Conservation (phyloP, 2,113 vertebrate species). For the Callopanchax toddi region DNA sequence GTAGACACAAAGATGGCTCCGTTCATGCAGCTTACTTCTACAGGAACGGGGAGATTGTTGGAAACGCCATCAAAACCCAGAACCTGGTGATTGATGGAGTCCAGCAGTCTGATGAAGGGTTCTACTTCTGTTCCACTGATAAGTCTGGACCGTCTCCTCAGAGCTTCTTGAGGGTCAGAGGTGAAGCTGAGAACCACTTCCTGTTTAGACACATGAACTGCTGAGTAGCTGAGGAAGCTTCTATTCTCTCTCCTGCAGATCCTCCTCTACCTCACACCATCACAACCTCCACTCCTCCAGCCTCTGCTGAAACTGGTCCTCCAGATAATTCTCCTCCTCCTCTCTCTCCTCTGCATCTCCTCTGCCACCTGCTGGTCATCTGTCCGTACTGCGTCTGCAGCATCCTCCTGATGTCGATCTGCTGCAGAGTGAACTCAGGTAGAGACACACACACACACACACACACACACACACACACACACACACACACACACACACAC, state of each 20-base stretch:
- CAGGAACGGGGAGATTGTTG: accelerated
- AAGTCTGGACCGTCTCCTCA: background rate
- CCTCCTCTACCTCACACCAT: background rate
- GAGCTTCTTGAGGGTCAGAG: constrained; percentile 21
- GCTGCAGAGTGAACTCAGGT: background rate
- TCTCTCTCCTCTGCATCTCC: background rate
- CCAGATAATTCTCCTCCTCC: background rate
- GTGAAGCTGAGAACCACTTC: background rate
- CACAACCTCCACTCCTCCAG: background rate
- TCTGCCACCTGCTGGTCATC: constrained; percentile 12
- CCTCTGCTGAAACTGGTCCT: background rate
- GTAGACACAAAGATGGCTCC: accelerated
- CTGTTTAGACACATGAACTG: background rate
- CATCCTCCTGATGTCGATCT: background rate
- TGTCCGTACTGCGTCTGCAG: background rate
- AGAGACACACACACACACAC: background rate
- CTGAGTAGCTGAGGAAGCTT: background rate
- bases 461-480: no score
- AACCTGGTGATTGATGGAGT: background rate
- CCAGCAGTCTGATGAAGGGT: constrained; percentile 7
- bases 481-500: background rate
- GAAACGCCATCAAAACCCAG: accelerated
- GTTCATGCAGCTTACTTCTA: background rate
- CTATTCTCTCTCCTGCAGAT: background rate
- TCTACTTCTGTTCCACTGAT: constrained; percentile 15